Evolutionary conservation across 2,888 invertebrate genomes (phyloP).

Genomic region (Nematopogon swammerdamellus): DNA sequence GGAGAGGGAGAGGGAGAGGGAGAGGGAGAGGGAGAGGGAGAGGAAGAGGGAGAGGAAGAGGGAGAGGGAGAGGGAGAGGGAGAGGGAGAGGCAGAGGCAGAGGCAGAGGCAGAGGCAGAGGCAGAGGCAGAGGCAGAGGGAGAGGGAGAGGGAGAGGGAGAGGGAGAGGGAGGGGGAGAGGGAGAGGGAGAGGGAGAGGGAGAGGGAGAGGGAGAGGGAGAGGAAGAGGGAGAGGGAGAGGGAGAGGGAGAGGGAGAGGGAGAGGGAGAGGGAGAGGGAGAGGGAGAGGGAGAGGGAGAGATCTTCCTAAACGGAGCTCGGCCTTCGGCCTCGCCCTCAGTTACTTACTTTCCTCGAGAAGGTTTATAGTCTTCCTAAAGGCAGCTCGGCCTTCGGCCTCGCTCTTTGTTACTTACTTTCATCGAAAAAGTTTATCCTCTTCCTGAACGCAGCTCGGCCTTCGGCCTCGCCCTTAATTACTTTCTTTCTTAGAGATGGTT

Average conservation of each 20-base stretch:
- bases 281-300: not conserved
- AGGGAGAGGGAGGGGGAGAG: not conserved
- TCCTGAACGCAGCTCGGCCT: no score
- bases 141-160: not conserved
- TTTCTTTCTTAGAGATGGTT: no score
- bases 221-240: not conserved
- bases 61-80: not conserved
- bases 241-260: not conserved
- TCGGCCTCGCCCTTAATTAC: no score
- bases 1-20: not conserved
- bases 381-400: no score
- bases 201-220: not conserved
- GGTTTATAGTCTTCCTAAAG: no score
- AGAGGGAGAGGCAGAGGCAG: not conserved
- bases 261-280: not conserved
- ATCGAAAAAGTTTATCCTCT: no score
- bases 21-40: not conserved
- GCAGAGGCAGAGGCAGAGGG: no score
- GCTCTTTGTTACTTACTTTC: no score
- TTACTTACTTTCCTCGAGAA: no score
- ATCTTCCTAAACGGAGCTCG: no score
- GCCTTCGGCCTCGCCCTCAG: no score
- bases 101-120: no score
- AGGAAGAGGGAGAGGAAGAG: not conserved
- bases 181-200: not conserved